Conservation (phyloP, 2,113 vertebrate genomes). For the Bagarius yarrelli region DNA sequence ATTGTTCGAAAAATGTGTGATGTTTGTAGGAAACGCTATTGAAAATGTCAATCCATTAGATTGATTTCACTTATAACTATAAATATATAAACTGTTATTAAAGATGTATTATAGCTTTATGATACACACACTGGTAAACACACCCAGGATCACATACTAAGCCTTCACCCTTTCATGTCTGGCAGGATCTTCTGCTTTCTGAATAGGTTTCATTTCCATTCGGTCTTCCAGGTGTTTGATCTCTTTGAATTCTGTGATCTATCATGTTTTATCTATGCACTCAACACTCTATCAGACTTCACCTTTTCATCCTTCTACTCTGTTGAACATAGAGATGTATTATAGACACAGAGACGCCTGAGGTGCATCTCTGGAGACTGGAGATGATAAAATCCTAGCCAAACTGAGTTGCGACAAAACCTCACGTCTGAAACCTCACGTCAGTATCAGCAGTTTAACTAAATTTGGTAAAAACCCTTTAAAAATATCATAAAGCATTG, state of each 20-base stretch:
- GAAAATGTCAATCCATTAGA: neutral
- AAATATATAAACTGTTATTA: neutral
- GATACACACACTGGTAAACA: neutral
- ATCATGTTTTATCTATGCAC: neutral
- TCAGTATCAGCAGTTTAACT: neutral
- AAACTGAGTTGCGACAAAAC: neutral
- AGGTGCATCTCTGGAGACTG: neutral
- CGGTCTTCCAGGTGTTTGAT: constrained; percentile 37
- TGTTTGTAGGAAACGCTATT: neutral
- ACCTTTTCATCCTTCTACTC: constrained; percentile 27
- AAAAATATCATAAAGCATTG: neutral
- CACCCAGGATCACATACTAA: constrained; percentile 7
- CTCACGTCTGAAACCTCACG: neutral
- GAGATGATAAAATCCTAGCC: neutral
- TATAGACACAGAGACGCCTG: neutral
- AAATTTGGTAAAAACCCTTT: neutral
- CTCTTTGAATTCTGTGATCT: constrained; percentile 29
- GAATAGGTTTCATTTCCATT: constrained; percentile 50
- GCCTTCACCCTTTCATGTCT: constrained; percentile 39
- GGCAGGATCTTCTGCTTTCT: neutral
- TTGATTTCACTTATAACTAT: neutral
- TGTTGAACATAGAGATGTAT: constrained; percentile 12
- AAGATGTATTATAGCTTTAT: neutral
- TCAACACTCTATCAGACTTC: neutral
- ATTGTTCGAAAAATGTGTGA: neutral